Conservation (phyloP, 53 echinoderm and acorn worm genomes). For the Arbacia lixula region DNA sequence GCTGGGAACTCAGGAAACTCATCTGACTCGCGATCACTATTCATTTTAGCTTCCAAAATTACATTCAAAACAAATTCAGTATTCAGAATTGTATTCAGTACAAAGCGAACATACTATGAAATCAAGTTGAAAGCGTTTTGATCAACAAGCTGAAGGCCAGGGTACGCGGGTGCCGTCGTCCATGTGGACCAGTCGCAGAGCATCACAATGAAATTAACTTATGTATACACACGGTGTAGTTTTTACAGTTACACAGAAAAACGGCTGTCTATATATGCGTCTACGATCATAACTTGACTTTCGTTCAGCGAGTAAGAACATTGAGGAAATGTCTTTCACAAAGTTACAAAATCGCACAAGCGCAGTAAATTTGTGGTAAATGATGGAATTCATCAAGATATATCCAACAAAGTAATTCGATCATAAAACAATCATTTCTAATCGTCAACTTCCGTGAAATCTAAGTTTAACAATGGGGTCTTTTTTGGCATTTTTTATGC, state of each 20-base stretch:
- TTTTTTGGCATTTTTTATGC: not conserved
- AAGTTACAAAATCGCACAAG: not conserved
- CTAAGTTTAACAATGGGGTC: slow-evolving; percentile 2
- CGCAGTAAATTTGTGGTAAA: slow-evolving; percentile 1
- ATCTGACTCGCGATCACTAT: slow-evolving; percentile 1
- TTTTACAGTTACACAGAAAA: not conserved
- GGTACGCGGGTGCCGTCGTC: not conserved
- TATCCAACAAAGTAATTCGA: not conserved
- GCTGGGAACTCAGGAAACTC: too few species aligned
- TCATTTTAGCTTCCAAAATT: slow-evolving; percentile 1
- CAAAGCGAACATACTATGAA: too few species aligned
- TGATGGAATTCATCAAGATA: not conserved
- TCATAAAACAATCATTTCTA: not conserved
- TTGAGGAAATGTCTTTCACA: not conserved
- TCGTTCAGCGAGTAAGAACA: slow-evolving; percentile 5
- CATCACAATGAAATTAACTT: not conserved
- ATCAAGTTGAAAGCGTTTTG: too few species aligned
- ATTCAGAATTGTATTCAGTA: too few species aligned
- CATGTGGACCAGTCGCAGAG: not conserved
- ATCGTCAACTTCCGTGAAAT: slow-evolving; percentile 3
- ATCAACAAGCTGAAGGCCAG: too few species aligned
- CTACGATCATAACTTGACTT: not conserved
- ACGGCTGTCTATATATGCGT: too few species aligned
- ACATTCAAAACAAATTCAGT: not conserved
- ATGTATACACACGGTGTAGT: not conserved